A percentile compares a stretch with the other conserved stretches of the same genome.
These are phyloP conservation scores for Noturus placidus DNA, from an alignment of 2,113 vertebrate genomes.

Conservation along the genomic window DNA sequence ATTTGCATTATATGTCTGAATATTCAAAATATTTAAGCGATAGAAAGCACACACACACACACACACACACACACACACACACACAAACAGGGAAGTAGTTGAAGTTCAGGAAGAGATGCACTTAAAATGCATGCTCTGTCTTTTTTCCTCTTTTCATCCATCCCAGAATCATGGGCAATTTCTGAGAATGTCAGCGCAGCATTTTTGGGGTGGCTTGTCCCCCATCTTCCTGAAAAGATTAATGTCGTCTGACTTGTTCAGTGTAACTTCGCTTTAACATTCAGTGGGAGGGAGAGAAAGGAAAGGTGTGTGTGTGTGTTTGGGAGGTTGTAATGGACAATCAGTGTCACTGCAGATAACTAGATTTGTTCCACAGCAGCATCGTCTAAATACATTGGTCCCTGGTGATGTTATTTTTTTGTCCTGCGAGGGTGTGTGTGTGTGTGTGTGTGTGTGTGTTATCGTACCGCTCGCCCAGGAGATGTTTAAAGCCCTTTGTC, in stretches of 20 bases:
- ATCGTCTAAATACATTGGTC: slow-evolving; percentile 49
- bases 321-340: slow-evolving; percentile 21
- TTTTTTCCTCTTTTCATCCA: not conserved
- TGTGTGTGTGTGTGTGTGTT: not conserved
- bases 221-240: slow-evolving; percentile 50
- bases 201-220: slow-evolving; percentile 31
- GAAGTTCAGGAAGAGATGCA: not conserved
- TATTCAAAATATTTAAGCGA: not conserved
- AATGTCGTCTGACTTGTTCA: slow-evolving; percentile 54
- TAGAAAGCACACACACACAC: no score
- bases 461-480: not conserved
- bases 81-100: not conserved
- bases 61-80: not conserved
- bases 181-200: not conserved
- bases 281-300: slow-evolving; percentile 48
- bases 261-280: slow-evolving; percentile 47
- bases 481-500: slow-evolving; percentile 44
- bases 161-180: slow-evolving; percentile 15
- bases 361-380: slow-evolving; percentile 34
- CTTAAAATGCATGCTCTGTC: not conserved
- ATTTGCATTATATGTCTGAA: not conserved
- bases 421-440: slow-evolving; percentile 30
- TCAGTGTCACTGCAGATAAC: slow-evolving; percentile 50
- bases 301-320: slow-evolving; percentile 37
- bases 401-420: slow-evolving; percentile 27